phyloP scores from a whole-genome alignment of 2,888 invertebrate genomes.

The Ectemnius lituratus region DNA sequence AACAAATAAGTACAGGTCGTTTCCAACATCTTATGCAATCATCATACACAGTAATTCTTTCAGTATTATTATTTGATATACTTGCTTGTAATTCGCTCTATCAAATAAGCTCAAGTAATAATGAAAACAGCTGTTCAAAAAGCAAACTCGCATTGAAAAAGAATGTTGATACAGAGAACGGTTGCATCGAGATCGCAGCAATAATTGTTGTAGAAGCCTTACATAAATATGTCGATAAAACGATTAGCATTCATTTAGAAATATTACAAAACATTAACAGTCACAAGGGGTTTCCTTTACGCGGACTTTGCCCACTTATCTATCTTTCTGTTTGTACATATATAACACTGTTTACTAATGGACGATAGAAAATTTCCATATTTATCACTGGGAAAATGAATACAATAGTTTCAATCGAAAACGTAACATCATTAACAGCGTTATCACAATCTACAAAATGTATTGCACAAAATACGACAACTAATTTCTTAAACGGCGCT shows the following conservation, averaged over 20 bases:
- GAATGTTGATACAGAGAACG: background rate
- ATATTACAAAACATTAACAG: conserved; percentile 2
- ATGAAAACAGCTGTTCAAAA: background rate
- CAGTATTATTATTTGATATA: too few species aligned
- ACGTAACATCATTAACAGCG: conserved; percentile 27
- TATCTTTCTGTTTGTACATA: background rate
- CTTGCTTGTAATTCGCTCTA: too few species aligned
- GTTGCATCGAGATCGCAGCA: background rate
- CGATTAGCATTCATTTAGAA: background rate
- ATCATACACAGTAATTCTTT: background rate
- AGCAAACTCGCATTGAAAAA: background rate
- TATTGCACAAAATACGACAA: conserved; percentile 33
- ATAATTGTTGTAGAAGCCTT: conserved; percentile 1
- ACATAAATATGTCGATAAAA: background rate
- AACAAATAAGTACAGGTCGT: conserved; percentile 53
- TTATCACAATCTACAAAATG: conserved; percentile 32
- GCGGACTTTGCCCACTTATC: conserved; percentile 1
- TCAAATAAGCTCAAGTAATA: too few species aligned
- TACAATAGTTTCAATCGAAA: conserved; percentile 17
- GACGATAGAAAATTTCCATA: conserved; percentile 15
- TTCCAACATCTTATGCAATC: conserved; percentile 23
- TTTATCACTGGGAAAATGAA: conserved; percentile 8
- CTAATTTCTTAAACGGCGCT: conserved; percentile 18
- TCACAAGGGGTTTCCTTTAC: background rate
- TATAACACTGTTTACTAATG: background rate